Conservation (phyloP, 2,113 vertebrate species). For the Austrofundulus limnaeus region DNA sequence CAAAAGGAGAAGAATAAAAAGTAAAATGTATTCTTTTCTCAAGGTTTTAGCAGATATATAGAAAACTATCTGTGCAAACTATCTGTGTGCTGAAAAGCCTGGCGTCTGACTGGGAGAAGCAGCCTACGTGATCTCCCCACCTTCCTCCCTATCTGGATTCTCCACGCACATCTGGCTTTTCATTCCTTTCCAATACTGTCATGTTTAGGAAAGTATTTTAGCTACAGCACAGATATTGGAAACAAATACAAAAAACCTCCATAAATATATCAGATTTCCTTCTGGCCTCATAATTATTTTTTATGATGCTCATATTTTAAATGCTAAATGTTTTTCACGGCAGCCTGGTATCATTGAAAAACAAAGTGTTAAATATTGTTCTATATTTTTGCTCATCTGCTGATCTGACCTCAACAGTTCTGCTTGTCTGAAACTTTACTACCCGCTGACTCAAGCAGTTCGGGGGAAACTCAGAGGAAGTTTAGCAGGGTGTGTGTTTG, state of each 20-base stretch:
- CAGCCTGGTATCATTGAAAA: no score
- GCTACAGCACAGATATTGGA: constrained; percentile 40
- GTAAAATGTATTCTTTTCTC: no score
- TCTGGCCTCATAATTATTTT: constrained; percentile 1
- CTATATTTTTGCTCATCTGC: no score
- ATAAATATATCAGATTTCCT: constrained; percentile 10
- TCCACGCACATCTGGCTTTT: constrained; percentile 61
- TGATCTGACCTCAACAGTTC: not conserved
- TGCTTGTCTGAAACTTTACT: constrained; percentile 2
- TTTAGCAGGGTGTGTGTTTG: constrained; percentile 32
- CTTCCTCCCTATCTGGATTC: constrained; percentile 37
- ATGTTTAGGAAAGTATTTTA: constrained; percentile 55
- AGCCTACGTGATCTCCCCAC: constrained; percentile 6
- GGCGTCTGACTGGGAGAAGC: constrained; percentile 8
- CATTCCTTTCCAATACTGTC: constrained; percentile 66
- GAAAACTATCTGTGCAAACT: constrained; percentile 6
- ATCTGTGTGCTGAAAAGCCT: no score
- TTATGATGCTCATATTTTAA: no score
- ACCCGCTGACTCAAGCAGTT: constrained; percentile 12
- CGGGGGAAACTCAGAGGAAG: constrained; percentile 60
- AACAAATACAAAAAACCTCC: constrained; percentile 11
- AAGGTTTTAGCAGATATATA: not conserved
- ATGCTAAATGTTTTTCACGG: no score
- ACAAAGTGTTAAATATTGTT: not conserved
- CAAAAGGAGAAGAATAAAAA: no score